Percentiles rank a stretch among this genome's conserved stretches.
Evolutionary conservation across 2,113 vertebrate genomes (phyloP).

Genomic region (Pseudorectes ferrugineus): DNA sequence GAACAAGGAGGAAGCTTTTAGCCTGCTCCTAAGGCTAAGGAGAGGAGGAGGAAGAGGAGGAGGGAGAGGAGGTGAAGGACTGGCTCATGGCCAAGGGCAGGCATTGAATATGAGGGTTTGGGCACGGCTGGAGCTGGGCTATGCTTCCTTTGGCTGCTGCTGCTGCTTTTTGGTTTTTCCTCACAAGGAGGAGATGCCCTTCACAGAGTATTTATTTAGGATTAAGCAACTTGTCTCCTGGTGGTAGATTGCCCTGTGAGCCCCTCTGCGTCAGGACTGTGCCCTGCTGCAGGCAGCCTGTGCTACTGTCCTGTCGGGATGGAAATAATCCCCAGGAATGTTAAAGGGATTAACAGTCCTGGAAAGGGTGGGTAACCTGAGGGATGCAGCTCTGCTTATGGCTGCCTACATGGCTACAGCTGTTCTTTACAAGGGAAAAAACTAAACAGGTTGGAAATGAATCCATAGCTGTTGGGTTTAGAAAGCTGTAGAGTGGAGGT

Average conservation of each 20-base stretch:
- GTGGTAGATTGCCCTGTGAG: not conserved
- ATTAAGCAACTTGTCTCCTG: not conserved
- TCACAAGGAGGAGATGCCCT: not conserved
- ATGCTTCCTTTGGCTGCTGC: not conserved
- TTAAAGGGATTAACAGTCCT: constrained; percentile 8
- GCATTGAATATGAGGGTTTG: fast-evolving
- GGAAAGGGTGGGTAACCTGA: not conserved
- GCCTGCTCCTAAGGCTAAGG: not conserved
- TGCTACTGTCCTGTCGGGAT: fast-evolving
- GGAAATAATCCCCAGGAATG: constrained; percentile 47
- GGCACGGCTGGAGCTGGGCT: fast-evolving
- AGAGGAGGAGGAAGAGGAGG: not conserved
- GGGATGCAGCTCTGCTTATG: not conserved
- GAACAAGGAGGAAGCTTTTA: not conserved
- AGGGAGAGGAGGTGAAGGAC: not conserved
- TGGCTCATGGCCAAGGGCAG: not conserved
- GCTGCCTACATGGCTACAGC: not conserved
- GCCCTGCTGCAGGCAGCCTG: not conserved
- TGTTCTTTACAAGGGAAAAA: not conserved
- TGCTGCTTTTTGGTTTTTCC: not conserved
- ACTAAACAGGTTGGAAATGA: not conserved
- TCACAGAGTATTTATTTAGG: not conserved
- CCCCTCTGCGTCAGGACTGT: fast-evolving
- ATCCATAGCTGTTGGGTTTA: not conserved
- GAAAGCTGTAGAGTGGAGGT: not conserved